Evolutionary conservation across 2,888 invertebrate genomes (phyloP), one percentile per base, ranked within the genome.

Genomic region (Apamea sordens): DNA sequence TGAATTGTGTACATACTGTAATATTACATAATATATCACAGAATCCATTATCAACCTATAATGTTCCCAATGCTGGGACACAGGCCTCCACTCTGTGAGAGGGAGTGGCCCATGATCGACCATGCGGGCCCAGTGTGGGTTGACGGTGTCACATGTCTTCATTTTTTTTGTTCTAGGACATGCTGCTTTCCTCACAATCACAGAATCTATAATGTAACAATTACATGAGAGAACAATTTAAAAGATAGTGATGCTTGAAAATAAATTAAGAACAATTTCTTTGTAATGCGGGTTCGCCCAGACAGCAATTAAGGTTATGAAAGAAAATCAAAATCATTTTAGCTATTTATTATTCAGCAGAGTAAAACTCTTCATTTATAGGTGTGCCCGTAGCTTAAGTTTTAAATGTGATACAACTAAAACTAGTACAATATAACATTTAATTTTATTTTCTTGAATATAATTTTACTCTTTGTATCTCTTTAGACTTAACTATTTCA

Each of bases 321-420:
- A 21, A 6, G 1, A 53, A 78, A 63, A n/a, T 44, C n/a, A 70
- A 44, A 56, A 63, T 61, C 6, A 13, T 68, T 44, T 75, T 47
- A 21, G 50, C 24, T 64, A 21, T 11, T 24, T 50, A 41, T 67
- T 71, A 70, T 68, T 47, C 13, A 65, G 24, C 53, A 18, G 69
- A 83, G 77, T 82, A 36, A 79, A 76, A 82, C 79, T 88, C 73
- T 78, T 80, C 64, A 82, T 83, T 84, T 86, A 69, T 90, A 92
- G 88, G 85, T 87, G 88, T 93, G 90, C 91, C 88, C 81, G 89
- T 93, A 88, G 84, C 74, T 80, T 93, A 93, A 92, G 91, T 92
- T 90, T 91, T 94, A 91, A 93, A 94, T 95, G 94, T 94, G 95
- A 94, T 94, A 94, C 89, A 92, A 92, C 89, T 91, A 91, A 87